These are phyloP conservation scores for Rhabdomys pumilio DNA, from an alignment of 2,797 vertebrate genomes.

Conservation along the genomic window DNA sequence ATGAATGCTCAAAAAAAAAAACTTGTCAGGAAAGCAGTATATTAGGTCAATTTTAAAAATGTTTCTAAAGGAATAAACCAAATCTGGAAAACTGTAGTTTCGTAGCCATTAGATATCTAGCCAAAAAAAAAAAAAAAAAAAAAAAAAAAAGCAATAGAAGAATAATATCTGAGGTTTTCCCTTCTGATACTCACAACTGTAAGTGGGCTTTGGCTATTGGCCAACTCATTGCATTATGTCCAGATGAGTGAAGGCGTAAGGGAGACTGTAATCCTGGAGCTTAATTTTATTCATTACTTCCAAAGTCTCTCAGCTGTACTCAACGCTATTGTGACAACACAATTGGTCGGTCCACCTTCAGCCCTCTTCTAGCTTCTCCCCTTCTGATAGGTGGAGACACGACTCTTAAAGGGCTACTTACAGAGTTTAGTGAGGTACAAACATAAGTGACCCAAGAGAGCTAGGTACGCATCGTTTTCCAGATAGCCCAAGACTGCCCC, in stretches of 20 bases:
- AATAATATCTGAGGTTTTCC: constrained; percentile 28
- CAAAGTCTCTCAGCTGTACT: constrained; percentile 48
- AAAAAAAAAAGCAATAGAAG: constrained; percentile 33
- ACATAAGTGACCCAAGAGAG: background rate
- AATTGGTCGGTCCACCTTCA: constrained; percentile 63
- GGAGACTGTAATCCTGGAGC: constrained; percentile 69
- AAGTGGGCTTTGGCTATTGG: constrained; percentile 60
- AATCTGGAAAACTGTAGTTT: constrained; percentile 32
- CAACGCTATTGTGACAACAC: constrained; percentile 31
- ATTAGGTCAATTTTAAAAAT: background rate
- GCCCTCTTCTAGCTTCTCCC: constrained; percentile 12
- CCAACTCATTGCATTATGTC: constrained; percentile 71
- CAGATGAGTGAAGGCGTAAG: constrained; percentile 70
- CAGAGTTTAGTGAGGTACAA: constrained; percentile 6
- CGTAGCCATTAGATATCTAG: constrained; percentile 23
- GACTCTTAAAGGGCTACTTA: background rate
- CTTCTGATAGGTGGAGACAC: background rate
- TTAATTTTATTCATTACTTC: constrained; percentile 70
- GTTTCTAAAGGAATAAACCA: constrained; percentile 18
- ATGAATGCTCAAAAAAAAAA: background rate
- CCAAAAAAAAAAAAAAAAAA: constrained; percentile 45
- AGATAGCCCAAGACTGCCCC: background rate
- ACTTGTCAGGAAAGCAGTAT: constrained; percentile 16
- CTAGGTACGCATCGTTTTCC: background rate
- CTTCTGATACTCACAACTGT: constrained; percentile 18